Base-by-base conservation (phyloP, 2,797 vertebrate species). In the Corythornis leucogaster region DNA sequence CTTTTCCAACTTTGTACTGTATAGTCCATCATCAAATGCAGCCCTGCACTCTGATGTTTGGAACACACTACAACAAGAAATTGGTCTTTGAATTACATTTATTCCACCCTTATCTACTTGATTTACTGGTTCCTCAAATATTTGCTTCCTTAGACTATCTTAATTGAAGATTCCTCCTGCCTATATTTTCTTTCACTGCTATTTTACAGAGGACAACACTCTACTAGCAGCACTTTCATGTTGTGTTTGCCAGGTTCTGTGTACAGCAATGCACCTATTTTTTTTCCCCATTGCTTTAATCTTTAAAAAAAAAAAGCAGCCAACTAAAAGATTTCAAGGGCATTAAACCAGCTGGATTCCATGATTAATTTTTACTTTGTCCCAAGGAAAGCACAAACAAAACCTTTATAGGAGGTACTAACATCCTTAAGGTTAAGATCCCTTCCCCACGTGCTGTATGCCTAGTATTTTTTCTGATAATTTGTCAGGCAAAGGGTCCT, bases 61-160 rank as follows among this genome's bases (percentile, higher is more conserved):
- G 74, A 96, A 92, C 83, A 80, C 22, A 64, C 66, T 71, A 67
- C 83, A 94, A 85, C 62, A 89, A 92, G 88, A 96, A 95, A 92
- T 73, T 91, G 67, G 59, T 84, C 48, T 91, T 77, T 87, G 73
- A 95, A 84, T 95, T 84, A 90, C 85, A 87, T 97, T 95, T 96
- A 82, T 94, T 94, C 94, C 71, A 71, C 76, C 64, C 76, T 89
- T 95, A 89, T 94, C 76, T 93, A 63, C 90, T 90, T 82, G 88
- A 95, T 95, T 77, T 94, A 93, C 86, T 17, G 11, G 57, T 86
- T 94, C 64, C 84, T 97, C 95, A 95, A 97, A 96, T 96, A 96
- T 96, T 97, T 97, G 87, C 87, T 93, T 93, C 92, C 77, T 82
- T 91, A 62, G 31, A 58, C 87, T 93, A 91, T 89, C 68, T 87